These are phyloP conservation scores for Diploscapter pachys DNA, from an alignment of 1,140 invertebrate species.

Conservation along the genomic window DNA sequence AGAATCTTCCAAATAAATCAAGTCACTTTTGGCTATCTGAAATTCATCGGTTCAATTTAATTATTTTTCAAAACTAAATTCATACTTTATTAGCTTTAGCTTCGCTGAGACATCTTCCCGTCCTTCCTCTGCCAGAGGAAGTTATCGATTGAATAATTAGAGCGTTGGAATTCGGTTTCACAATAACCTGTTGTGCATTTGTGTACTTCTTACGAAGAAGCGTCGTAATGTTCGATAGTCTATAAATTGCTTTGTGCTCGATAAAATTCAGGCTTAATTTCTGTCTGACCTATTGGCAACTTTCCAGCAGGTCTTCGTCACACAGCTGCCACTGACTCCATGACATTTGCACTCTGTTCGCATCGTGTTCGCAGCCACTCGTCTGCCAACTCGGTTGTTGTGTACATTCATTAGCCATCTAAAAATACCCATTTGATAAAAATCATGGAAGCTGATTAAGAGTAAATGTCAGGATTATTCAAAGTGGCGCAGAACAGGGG, in stretches of 20 bases:
- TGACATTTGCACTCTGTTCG: conserved; percentile 66
- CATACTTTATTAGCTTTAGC: background rate
- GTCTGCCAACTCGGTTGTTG: conserved; percentile 71
- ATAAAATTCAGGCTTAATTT: no score
- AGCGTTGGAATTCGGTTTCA: conserved; percentile 29
- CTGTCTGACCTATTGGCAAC: conserved; percentile 64
- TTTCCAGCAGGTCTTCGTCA: conserved; percentile 70
- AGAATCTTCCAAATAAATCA: conserved; percentile 69
- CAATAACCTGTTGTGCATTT: conserved; percentile 65
- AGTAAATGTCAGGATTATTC: no score
- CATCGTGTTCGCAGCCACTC: conserved; percentile 45
- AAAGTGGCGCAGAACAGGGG: no score
- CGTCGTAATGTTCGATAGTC: conserved; percentile 11
- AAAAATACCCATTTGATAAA: conserved; percentile 59
- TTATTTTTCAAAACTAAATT: background rate
- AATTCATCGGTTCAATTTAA: background rate
- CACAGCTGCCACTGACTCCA: conserved; percentile 70
- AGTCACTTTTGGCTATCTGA: conserved; percentile 50
- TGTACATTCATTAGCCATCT: conserved; percentile 91
- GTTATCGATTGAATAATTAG: conserved; percentile 27
- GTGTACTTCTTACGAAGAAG: conserved; percentile 65
- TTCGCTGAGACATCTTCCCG: conserved; percentile 20
- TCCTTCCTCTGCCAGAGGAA: conserved; percentile 5
- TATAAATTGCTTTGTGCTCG: no score
- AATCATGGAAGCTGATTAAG: no score